These are phyloP conservation scores for Enteromius viviparus DNA, from an alignment of 2,797 vertebrate species.

Conservation along the genomic window DNA sequence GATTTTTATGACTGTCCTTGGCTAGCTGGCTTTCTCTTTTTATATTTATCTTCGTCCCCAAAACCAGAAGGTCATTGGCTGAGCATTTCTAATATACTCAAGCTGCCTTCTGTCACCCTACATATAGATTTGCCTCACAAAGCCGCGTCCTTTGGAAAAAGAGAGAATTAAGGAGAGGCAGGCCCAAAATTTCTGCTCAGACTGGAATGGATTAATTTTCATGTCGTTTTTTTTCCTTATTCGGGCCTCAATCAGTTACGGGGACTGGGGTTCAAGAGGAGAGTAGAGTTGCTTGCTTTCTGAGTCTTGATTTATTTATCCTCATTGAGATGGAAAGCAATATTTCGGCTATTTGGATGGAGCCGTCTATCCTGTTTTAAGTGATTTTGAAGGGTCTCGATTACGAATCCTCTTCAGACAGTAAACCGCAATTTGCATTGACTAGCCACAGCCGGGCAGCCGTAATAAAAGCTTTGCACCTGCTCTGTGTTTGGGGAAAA, in stretches of 20 bases:
- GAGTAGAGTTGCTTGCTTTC: slow-evolving; percentile 21
- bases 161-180: slow-evolving; percentile 32
- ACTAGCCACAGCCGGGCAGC: slow-evolving; percentile 48
- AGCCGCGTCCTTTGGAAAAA: slow-evolving; percentile 23
- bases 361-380: slow-evolving; percentile 61
- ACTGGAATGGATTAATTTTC: slow-evolving; percentile 69
- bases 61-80: slow-evolving; percentile 30
- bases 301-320: slow-evolving; percentile 64
- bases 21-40: slow-evolving; percentile 10
- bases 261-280: not conserved
- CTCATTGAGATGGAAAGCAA: slow-evolving; percentile 44
- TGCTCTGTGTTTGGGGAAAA: slow-evolving; percentile 56
- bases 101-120: slow-evolving; percentile 39
- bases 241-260: slow-evolving; percentile 49
- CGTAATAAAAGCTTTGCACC: slow-evolving; percentile 66
- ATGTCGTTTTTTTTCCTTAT: slow-evolving; percentile 52
- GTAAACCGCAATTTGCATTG: slow-evolving; percentile 51
- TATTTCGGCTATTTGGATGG: slow-evolving; percentile 52
- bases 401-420: slow-evolving; percentile 51
- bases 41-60: slow-evolving; percentile 27
- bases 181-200: slow-evolving; percentile 44
- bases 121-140: slow-evolving; percentile 44
- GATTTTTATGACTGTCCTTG: slow-evolving; percentile 34
- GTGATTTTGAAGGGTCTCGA: slow-evolving; percentile 60
- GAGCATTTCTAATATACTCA: slow-evolving; percentile 25